Evolutionary conservation across 2,797 vertebrate genomes (phyloP), one percentile per base, ranked within the genome.

Genomic region (Cossypha dichroa): DNA sequence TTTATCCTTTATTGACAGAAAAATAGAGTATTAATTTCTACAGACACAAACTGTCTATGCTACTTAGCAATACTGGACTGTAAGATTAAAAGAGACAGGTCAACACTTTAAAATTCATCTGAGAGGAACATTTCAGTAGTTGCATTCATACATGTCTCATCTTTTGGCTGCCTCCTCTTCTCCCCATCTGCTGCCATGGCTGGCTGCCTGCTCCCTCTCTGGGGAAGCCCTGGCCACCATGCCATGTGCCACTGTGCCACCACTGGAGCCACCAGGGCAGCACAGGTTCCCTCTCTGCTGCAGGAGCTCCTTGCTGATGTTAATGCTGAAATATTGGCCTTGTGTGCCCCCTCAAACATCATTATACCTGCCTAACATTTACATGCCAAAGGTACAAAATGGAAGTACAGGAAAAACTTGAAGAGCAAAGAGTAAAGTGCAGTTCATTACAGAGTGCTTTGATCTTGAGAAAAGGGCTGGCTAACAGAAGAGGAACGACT

Each of bases 181-280:
- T 79, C 56, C 62, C 97, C 96, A 97, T 97, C 97, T 98, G 97
- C 92, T 92, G 88, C 83, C 15, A 51, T 95, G 96, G 97, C 96
- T 59, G 40, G 8, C 62, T 97, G 96, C 97, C 97, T 88, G 75
- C 75, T 88, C 58, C 69, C 6, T 45, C 28, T 15, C 88, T 96
- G 91, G 94, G 49, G 33, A 63, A 92, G 86, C 77, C 89, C 59
- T 1, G 54, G 66, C 49, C 46, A 8, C 80, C 26, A 6, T 13
- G 60, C 17, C 40, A 13, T 10, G 75, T 66, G 75, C n/a, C 59
- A 36, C 59, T 6, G 74, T 20, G 69, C 72, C 52, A 46, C 51
- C 33, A 29, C 91, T 68, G 59, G 58, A 75, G 16, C 64, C 1
- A 1, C 48, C 45, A 8, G 9, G 62, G 29, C 69, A 85, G 45